A percentile compares a stretch with the other conserved stretches of the same genome.
Evolutionary conservation across 2,113 vertebrate genomes (phyloP).

Genomic region (Cynocephalus volans): DNA sequence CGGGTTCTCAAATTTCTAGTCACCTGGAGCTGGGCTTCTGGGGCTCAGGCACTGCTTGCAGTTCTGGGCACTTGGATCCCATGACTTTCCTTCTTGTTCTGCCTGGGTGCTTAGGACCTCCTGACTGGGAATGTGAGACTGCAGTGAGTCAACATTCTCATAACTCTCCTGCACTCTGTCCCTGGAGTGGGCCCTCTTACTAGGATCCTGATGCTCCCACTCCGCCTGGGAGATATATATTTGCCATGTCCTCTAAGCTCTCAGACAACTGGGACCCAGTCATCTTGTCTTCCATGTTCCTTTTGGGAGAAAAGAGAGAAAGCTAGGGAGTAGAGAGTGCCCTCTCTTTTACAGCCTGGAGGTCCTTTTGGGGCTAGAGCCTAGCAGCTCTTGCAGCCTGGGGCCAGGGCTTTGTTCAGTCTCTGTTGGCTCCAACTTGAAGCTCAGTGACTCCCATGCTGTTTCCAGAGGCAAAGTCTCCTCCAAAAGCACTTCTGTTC

Average conservation of each 20-base stretch:
- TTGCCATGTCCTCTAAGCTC: slow-evolving; percentile 83
- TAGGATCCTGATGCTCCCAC: slow-evolving; percentile 81
- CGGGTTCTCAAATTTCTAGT: slow-evolving; percentile 77
- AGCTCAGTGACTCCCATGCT: slow-evolving; percentile 83
- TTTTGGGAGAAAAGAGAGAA: slow-evolving; percentile 84
- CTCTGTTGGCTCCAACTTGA: slow-evolving; percentile 85
- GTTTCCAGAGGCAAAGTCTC: slow-evolving; percentile 84
- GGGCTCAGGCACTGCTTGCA: slow-evolving; percentile 60
- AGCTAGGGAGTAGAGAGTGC: slow-evolving; percentile 83
- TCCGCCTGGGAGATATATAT: slow-evolving; percentile 83
- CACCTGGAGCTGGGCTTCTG: slow-evolving; percentile 73
- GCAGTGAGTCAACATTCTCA: slow-evolving; percentile 76
- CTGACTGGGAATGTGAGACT: slow-evolving; percentile 75
- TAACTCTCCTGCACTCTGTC: slow-evolving; percentile 79
- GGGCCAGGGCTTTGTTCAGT: slow-evolving; percentile 84
- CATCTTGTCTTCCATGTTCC: slow-evolving; percentile 83
- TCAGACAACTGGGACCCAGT: slow-evolving; percentile 83
- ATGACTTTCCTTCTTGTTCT: slow-evolving; percentile 71
- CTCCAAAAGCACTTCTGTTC: slow-evolving; percentile 84
- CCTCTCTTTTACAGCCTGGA: slow-evolving; percentile 85
- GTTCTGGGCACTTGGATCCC: slow-evolving; percentile 69
- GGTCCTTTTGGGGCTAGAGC: slow-evolving; percentile 82
- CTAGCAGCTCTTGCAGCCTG: slow-evolving; percentile 85
- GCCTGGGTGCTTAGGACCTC: slow-evolving; percentile 63
- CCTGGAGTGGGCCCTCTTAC: slow-evolving; percentile 77